Percentiles rank a stretch among this genome's conserved stretches.
These are phyloP conservation scores for Cyclophora punctaria DNA, from an alignment of 2,888 invertebrate species.

Conservation along the genomic window DNA sequence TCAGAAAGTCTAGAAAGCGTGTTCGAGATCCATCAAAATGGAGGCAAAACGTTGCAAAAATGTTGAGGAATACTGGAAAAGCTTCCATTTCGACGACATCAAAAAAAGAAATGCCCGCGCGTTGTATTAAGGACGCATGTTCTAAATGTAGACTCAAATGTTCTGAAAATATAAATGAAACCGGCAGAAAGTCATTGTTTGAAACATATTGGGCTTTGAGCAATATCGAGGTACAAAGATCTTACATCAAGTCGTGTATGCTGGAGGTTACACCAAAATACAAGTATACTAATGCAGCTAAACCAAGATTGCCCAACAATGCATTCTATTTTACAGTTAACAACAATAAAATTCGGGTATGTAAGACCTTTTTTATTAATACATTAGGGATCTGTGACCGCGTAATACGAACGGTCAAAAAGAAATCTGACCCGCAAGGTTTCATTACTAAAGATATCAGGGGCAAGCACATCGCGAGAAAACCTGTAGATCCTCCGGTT, in stretches of 20 bases:
- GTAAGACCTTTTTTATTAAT: slow-evolving; percentile 5
- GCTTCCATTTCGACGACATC: not conserved
- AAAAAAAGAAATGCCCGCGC: not conserved
- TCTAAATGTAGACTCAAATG: slow-evolving; percentile 7
- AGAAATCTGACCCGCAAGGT: slow-evolving; percentile 2
- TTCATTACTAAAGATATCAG: not conserved
- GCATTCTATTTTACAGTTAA: slow-evolving; percentile 10
- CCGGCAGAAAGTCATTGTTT: slow-evolving; percentile 8
- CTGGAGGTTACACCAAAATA: slow-evolving; percentile 13
- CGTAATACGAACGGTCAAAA: slow-evolving; percentile 8
- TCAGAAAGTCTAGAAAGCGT: too few species aligned
- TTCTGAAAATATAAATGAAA: slow-evolving; percentile 3
- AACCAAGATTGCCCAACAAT: slow-evolving; percentile 10
- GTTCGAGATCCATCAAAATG: too few species aligned
- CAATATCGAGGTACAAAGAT: slow-evolving; percentile 9
- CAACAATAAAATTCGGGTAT: slow-evolving; percentile 2
- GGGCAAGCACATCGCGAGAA: not conserved
- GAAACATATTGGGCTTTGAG: slow-evolving; percentile 12
- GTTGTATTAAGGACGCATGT: not conserved
- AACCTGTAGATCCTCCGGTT: not conserved
- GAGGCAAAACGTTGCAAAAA: too few species aligned
- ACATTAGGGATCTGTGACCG: slow-evolving; percentile 8
- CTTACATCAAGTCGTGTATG: slow-evolving; percentile 12
- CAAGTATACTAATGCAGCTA: slow-evolving; percentile 10
- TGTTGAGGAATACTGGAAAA: too few species aligned